Percentiles rank a stretch among this genome's conserved stretches.
phyloP scores from a whole-genome alignment of 2,797 vertebrate species.

The Potorous gilbertii region DNA sequence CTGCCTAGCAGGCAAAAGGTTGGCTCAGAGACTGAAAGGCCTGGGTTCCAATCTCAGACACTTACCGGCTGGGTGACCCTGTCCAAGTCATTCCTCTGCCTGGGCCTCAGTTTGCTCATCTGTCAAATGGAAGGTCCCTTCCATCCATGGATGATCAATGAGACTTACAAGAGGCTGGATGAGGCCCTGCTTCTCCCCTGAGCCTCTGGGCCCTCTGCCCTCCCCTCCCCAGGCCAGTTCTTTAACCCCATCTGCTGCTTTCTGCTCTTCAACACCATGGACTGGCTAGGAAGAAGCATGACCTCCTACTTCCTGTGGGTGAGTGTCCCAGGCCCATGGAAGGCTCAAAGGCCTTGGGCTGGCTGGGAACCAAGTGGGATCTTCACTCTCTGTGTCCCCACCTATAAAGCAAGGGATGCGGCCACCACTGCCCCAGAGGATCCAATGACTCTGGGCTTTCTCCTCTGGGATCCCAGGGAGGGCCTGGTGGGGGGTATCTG shows the following conservation, averaged over 20 bases:
- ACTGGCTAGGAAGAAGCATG: constrained; percentile 89
- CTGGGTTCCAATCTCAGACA: neutral
- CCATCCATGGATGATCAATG: neutral
- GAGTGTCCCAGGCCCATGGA: constrained; percentile 60
- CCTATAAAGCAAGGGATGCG: neutral
- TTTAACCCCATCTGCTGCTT: constrained; percentile 93
- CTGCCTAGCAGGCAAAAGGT: neutral
- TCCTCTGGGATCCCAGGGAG: neutral
- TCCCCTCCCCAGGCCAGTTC: constrained; percentile 83
- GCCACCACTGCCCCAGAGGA: neutral
- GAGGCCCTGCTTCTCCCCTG: neutral
- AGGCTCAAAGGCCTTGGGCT: constrained; percentile 1
- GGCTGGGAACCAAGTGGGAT: neutral
- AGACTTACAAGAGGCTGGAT: neutral
- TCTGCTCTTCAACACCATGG: constrained; percentile 90
- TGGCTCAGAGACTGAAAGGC: neutral
- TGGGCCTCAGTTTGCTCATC: neutral
- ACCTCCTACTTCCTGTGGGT: constrained; percentile 89
- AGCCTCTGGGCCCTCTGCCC: neutral
- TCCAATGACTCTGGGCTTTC: no score
- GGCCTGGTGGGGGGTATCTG: constrained; percentile 9
- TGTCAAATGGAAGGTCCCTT: neutral
- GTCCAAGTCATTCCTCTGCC: neutral
- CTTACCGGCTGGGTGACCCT: neutral
- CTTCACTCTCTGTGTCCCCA: neutral